Evolutionary conservation across 2,797 vertebrate species (phyloP).

Genomic region (Ambastaia sidthimunki): DNA sequence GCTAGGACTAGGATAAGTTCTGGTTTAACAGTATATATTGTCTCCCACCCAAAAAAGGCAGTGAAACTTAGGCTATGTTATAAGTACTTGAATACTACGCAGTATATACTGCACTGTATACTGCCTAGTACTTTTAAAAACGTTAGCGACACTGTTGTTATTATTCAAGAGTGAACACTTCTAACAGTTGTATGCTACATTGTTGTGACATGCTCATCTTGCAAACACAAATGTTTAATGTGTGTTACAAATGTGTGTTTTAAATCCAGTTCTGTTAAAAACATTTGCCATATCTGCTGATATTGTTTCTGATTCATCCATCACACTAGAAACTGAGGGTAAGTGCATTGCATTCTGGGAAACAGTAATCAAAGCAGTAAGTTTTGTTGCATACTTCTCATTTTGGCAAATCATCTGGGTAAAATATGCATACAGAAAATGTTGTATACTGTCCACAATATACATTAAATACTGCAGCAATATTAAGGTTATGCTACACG

Average conservation of each 20-base stretch:
- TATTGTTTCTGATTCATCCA: not conserved
- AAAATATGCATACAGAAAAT: not conserved
- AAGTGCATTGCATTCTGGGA: not conserved
- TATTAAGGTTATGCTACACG: too few species aligned
- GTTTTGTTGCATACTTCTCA: not conserved
- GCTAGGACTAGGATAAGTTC: slow-evolving; percentile 28
- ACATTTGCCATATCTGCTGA: not conserved
- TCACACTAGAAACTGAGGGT: not conserved
- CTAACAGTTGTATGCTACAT: not conserved
- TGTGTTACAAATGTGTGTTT: not conserved
- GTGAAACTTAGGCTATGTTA: slow-evolving; percentile 62
- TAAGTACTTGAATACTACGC: not conserved
- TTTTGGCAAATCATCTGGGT: not conserved
- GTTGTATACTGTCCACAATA: not conserved
- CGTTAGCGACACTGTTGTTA: not conserved
- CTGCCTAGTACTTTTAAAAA: not conserved
- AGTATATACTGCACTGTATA: not conserved
- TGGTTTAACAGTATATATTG: slow-evolving; percentile 68
- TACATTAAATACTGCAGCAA: too few species aligned
- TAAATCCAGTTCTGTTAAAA: not conserved
- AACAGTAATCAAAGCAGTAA: not conserved
- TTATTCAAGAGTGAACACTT: not conserved
- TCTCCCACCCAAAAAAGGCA: slow-evolving; percentile 76
- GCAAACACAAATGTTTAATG: not conserved
- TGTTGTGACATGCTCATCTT: not conserved